Conservation (phyloP, 1,140 invertebrate genomes). For the Tetramorium parvispinum region DNA sequence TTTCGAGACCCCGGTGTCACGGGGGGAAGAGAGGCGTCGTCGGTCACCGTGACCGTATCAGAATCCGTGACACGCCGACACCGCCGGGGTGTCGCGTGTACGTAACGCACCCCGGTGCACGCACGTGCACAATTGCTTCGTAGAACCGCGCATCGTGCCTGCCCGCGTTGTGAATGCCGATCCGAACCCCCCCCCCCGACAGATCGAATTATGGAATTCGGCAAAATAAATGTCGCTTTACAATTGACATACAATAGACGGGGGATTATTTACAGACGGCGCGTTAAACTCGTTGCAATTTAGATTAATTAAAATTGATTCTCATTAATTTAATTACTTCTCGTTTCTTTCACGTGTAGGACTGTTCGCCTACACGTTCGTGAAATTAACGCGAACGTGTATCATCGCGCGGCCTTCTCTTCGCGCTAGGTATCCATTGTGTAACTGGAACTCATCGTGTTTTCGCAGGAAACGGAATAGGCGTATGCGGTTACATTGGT, state of each 20-base stretch:
- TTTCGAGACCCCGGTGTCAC: slow-evolving; percentile 76
- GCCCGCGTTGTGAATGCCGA: too few species aligned
- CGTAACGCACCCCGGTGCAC: slow-evolving; percentile 28
- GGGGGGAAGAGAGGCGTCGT: slow-evolving; percentile 72
- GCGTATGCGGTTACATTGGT: slow-evolving; percentile 80
- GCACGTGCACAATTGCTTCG: slow-evolving; percentile 25
- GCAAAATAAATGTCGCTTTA: background rate
- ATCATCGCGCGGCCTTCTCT: slow-evolving; percentile 16
- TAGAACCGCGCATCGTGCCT: background rate
- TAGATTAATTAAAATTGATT: background rate
- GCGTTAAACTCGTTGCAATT: background rate
- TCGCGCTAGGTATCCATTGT: slow-evolving; percentile 66
- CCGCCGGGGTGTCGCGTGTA: slow-evolving; percentile 66
- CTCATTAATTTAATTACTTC: slow-evolving; percentile 5
- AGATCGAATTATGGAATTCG: too few species aligned
- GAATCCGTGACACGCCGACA: slow-evolving; percentile 80
- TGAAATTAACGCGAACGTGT: slow-evolving; percentile 37
- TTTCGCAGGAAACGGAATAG: slow-evolving; percentile 82
- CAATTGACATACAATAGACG: too few species aligned
- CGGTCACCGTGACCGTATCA: slow-evolving; percentile 82
- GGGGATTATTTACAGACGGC: background rate
- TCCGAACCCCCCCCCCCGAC: too few species aligned
- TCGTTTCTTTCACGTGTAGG: background rate
- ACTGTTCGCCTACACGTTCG: slow-evolving; percentile 9
- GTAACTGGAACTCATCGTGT: slow-evolving; percentile 81